Base-by-base conservation (phyloP, 2,113 vertebrate species). In the Paramisgurnus dabryanus region DNA sequence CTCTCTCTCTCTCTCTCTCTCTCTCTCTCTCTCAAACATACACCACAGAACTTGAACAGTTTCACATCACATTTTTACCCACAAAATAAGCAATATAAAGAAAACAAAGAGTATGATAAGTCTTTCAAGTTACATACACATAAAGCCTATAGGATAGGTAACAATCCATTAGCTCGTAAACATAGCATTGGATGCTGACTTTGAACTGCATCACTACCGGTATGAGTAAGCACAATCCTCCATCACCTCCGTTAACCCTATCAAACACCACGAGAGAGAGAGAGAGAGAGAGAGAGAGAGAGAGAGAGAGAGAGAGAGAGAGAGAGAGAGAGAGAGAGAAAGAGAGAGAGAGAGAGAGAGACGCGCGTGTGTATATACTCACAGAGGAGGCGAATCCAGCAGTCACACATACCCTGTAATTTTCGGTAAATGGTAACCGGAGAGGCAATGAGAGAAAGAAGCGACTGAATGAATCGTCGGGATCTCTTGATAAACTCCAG, bases 331-430 rank as follows among this genome's bases (percentile, higher is more conserved):
- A 18, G 76, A 61, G 65, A 79, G 70, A 34, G 82, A 63, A 49
- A 58, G 34, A 43, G 79, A 50, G 64, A 78, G 69, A 41, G 83
- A 57, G 47, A 43, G 27, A 22, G 79, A 57, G 67, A 73, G 68
- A 34, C 80, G 53, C 34, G 27, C 1, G 10, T 3, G 39, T 17
- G 9, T 65, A 69, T 65, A 73, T 90, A 93, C 92, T 93, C 86
- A 93, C 92, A 68, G 5, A 91, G 76, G 12, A 88, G 85, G n/a
- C 88, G 86, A 12, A 89, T 87, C 89, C 90, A 90, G 86, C 57
- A 85, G 82, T 92, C 89, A 45, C 90, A 89, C 90, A 90, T 83
- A 82, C 79, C 71, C 82, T 85, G 68, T 67, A 91, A 80, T 75
- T 82, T 80, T 72, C 73, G 45, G 87, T 82, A 89, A 63, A 89